Conservation (phyloP, 2,888 invertebrate species). For the Phortica magna region DNA sequence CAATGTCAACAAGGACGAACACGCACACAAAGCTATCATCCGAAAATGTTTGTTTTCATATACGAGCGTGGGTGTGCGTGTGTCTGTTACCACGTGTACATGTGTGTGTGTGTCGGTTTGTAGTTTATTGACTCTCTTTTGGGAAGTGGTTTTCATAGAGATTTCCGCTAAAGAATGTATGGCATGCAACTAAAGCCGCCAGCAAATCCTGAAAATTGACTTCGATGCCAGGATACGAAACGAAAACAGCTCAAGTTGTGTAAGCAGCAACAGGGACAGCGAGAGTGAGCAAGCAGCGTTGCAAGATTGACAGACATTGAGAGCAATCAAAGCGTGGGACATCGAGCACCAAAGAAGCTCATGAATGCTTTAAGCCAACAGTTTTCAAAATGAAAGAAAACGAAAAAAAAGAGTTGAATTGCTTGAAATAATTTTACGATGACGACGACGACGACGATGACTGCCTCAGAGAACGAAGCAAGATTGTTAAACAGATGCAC, state of each 20-base stretch:
- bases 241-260: not conserved
- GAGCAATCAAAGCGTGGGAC: constrained; percentile 66
- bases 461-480: not conserved
- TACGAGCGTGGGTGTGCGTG: not conserved
- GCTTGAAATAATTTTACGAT: constrained; percentile 20
- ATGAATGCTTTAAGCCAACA: constrained; percentile 6
- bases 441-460: not conserved
- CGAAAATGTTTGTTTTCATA: not conserved
- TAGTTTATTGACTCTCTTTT: constrained; percentile 73
- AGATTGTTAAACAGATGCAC: constrained; percentile 23
- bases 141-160: constrained; percentile 73
- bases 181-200: constrained; percentile 61
- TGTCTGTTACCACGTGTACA: not conserved
- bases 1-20: constrained; percentile 38
- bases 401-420: constrained; percentile 27
- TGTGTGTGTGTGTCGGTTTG: constrained; percentile 33
- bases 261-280: not conserved
- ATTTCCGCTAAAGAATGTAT: constrained; percentile 68
- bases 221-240: constrained; percentile 51
- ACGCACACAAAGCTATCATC: constrained; percentile 23
- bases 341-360: constrained; percentile 16
- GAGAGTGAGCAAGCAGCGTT: too few species aligned
- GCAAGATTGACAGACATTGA: not conserved
- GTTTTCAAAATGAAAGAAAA: constrained; percentile 9
- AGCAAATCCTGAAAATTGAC: constrained; percentile 74